Base-by-base conservation (phyloP, 1,140 invertebrate species). In the Eubasilissa regina region DNA sequence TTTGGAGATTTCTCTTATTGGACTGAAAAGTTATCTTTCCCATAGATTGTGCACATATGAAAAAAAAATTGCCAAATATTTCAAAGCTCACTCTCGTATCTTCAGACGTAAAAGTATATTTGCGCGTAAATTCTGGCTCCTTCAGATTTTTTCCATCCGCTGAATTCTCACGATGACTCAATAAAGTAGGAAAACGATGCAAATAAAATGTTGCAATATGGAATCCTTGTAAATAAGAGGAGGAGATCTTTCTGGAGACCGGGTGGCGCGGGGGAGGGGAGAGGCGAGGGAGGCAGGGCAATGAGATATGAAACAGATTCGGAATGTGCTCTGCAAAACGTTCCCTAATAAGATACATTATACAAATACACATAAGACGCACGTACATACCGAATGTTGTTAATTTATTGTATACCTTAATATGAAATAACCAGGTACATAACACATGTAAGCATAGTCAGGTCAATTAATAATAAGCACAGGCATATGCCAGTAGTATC, bases 121-220 rank as follows among this genome's bases (percentile, higher is more conserved):
- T 45, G 43, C n/a, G 17, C 62, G 62, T 66, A 66, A 66, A 66
- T 66, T 44, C 62, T 17, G 12, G 62, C 62, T 4, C 11, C 62
- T 66, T 66, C 62, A 66, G 62, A 66, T 66, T 66, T 66, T 66
- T 72, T 72, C 17, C 45, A 8, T 21, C 13, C 15, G 68, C 17
- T 72, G 47, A 21, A 72, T 51, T 72, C 68, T 48, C 68, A 72
- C 68, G 68, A 51, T 72, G 68, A 72, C 68, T 53, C 68, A 72
- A 72, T 72, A 72, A 72, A 72, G 48, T 72, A 72, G 45, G 17
- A 72, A 53, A 53, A 53, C 68, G 68, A 72, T 72, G 68, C 68
- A 72, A 72, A 72, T 72, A 66, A 66, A 66, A 53, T 72, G 68
- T 72, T 72, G 68, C 68, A 72, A 53, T 72, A 72, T 72, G 68